Evolutionary conservation across 2,888 invertebrate species (phyloP), one percentile per base, ranked within the genome.

Genomic region (Pocota personata): DNA sequence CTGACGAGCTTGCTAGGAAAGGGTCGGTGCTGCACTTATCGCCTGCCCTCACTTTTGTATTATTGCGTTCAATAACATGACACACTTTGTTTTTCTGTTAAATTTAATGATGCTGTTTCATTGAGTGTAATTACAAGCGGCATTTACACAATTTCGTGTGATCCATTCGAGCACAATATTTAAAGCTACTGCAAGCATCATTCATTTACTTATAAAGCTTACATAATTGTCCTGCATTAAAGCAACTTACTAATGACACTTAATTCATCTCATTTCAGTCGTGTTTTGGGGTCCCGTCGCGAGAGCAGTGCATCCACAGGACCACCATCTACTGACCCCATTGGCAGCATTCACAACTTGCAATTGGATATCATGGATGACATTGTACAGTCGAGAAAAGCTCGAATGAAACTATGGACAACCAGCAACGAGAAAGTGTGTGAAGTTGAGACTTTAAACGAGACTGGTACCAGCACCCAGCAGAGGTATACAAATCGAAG

Each of bases 331-430:
- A 95, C 95, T 62, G 96, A 96, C 89, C 93, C 95, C 48, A 92
- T 94, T 57, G 96, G 97, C 71, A 97, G 97, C 91, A 95, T 96
- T 48, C 97, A 97, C 91, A 97, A 97, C 90, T 93, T 97, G 6
- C 96, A 97, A 90, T 93, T 97, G 89, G 97, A 97, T 90, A 97
- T 97, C 88, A 97, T 97, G 97, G 97, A 97, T 89, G 97, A 97
- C 90, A 97, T 97, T 84, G 96, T 97, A 12, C 95, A 95, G 89
- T 96, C 96, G 12, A 94, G 96, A 62, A 97, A 97, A 93, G 95
- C 96, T 0, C 95, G 96, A 82, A 95, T 97, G 95, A 97, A 96
- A 90, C 94, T 97, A 90, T 97, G 96, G 96, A 96, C 96, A 87
- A 96, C 97, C 1, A 95, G 96, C 80, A 96, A 94, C 89, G 96